Evolutionary conservation across 2,797 vertebrate species (phyloP).

Genomic region (Chelidonichthys spinosus): DNA sequence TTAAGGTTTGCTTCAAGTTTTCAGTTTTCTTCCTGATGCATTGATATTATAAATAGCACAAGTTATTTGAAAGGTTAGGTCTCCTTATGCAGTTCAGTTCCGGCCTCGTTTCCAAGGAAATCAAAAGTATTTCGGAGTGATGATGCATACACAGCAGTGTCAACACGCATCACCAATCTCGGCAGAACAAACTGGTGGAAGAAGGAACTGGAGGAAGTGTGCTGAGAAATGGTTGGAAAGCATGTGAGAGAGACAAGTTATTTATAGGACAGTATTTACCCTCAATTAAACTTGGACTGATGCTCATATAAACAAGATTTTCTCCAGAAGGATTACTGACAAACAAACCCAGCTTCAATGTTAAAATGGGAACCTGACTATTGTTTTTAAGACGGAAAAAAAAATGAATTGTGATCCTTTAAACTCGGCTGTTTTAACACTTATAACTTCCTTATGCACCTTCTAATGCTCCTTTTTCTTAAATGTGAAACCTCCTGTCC

Average conservation of each 20-base stretch:
- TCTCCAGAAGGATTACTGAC: background rate
- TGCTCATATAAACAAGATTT: background rate
- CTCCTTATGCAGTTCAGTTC: background rate
- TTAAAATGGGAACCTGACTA: background rate
- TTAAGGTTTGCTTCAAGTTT: background rate
- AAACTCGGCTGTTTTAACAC: no score
- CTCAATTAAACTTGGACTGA: background rate
- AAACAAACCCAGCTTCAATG: background rate
- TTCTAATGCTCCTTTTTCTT: background rate
- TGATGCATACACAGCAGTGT: background rate
- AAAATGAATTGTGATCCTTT: background rate
- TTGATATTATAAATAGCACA: constrained; percentile 3
- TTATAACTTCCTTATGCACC: background rate
- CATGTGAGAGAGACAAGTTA: no score
- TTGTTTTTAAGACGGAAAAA: background rate
- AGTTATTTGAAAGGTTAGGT: background rate
- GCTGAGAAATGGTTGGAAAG: background rate
- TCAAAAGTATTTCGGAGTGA: constrained; percentile 20
- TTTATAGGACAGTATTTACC: background rate
- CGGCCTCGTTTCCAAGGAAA: constrained; percentile 22
- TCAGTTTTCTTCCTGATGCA: background rate
- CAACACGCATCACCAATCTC: background rate
- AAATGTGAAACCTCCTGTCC: background rate
- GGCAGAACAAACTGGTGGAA: constrained; percentile 9
- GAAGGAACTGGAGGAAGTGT: background rate